phyloP scores from a whole-genome alignment of 2,888 invertebrate genomes.

The Heteromyza rotundicornis region DNA sequence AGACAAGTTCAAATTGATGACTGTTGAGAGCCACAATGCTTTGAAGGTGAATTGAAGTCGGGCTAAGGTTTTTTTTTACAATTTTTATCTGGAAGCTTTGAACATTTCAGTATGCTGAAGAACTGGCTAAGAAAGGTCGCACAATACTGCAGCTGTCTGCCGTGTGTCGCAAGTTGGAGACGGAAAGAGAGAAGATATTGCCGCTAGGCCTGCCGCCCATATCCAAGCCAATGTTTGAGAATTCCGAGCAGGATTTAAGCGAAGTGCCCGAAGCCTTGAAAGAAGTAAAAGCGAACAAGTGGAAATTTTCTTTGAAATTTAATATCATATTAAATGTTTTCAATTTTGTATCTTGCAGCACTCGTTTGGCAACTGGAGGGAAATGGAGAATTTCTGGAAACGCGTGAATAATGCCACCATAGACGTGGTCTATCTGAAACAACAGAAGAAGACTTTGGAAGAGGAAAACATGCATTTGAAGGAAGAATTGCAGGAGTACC shows the following conservation, averaged over 20 bases:
- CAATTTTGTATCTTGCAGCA: conserved; percentile 57
- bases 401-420: conserved; percentile 67
- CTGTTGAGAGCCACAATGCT: conserved; percentile 67
- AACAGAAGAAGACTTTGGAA: conserved; percentile 57
- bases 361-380: conserved; percentile 66
- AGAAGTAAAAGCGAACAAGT: conserved; percentile 44
- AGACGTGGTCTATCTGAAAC: conserved; percentile 65
- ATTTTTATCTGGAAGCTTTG: too few species aligned
- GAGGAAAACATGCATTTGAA: conserved; percentile 72
- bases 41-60: too few species aligned
- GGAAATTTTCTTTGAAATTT: not conserved
- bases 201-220: conserved; percentile 52
- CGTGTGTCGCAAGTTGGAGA: conserved; percentile 74
- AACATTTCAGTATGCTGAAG: conserved; percentile 65
- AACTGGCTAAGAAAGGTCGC: conserved; percentile 67
- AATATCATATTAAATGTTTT: not conserved
- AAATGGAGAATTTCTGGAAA: conserved; percentile 75
- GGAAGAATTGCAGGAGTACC: conserved; percentile 68
- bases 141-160: conserved; percentile 68
- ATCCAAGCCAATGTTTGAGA: conserved; percentile 43
- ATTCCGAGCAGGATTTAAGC: conserved; percentile 56
- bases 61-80: too few species aligned
- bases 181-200: conserved; percentile 66
- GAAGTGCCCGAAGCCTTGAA: conserved; percentile 30
- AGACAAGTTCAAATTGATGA: conserved; percentile 67